phyloP scores from a whole-genome alignment of 2,888 invertebrate species.

The Volucella bombylans region DNA sequence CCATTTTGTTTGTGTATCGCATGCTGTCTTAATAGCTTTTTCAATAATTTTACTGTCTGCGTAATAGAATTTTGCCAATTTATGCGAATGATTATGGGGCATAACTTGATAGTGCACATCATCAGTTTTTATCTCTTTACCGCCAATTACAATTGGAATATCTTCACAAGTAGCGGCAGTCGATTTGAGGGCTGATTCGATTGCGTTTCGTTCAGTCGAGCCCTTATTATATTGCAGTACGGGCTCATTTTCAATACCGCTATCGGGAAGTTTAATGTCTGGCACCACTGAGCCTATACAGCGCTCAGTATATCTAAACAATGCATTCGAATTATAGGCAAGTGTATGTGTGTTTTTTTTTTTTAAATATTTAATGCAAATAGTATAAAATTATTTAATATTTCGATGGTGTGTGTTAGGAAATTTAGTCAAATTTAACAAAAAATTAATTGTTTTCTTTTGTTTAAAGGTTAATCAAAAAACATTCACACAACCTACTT shows the following conservation, averaged over 20 bases:
- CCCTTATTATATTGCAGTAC: conserved; percentile 91
- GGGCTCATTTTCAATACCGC: conserved; percentile 90
- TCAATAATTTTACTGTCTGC: conserved; percentile 92
- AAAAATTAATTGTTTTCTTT: too few species aligned
- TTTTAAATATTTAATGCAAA: too few species aligned
- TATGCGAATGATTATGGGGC: conserved; percentile 95
- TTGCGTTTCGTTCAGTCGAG: conserved; percentile 89
- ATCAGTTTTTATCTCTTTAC: conserved; percentile 90
- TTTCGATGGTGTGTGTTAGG: too few species aligned
- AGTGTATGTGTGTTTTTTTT: background rate
- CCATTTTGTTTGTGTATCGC: conserved; percentile 93
- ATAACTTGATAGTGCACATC: conserved; percentile 88
- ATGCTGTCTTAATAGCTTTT: conserved; percentile 91
- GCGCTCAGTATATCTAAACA: conserved; percentile 77
- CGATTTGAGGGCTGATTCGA: conserved; percentile 88
- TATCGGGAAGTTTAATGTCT: conserved; percentile 86
- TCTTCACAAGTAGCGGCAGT: conserved; percentile 88
- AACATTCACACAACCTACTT: too few species aligned
- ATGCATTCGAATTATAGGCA: too few species aligned
- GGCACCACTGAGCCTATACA: conserved; percentile 87
- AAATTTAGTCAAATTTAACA: too few species aligned
- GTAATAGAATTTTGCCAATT: conserved; percentile 95
- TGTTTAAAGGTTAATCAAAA: too few species aligned
- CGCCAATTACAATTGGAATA: conserved; percentile 98
- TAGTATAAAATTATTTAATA: too few species aligned